phyloP scores from a whole-genome alignment of 2,888 invertebrate genomes.

The Drosophila recens region DNA sequence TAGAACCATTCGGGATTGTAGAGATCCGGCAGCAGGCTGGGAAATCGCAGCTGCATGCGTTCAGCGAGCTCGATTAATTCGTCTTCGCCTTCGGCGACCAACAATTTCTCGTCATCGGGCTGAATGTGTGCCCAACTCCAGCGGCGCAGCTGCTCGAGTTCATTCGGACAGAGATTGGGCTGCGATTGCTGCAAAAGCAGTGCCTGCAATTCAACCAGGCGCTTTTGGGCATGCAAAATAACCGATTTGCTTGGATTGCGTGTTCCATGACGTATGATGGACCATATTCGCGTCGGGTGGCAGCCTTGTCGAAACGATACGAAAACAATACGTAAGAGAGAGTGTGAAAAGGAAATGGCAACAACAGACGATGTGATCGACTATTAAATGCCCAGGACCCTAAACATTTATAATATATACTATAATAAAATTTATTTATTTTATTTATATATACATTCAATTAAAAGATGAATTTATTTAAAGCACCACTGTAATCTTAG shows the following conservation, averaged over 20 bases:
- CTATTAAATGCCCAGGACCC: neutral
- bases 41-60: slow-evolving; percentile 90
- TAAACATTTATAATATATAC: neutral
- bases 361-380: slow-evolving; percentile 2
- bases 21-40: slow-evolving; percentile 87
- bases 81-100: slow-evolving; percentile 91
- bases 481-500: too few species aligned
- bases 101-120: slow-evolving; percentile 87
- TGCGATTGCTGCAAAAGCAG: slow-evolving; percentile 84
- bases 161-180: slow-evolving; percentile 86
- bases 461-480: too few species aligned
- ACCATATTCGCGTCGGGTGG: slow-evolving; percentile 89
- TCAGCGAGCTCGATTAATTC: slow-evolving; percentile 91
- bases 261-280: slow-evolving; percentile 92
- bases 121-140: slow-evolving; percentile 87
- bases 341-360: slow-evolving; percentile 3
- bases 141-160: slow-evolving; percentile 85
- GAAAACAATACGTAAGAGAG: slow-evolving; percentile 12
- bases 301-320: slow-evolving; percentile 87
- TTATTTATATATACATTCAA: too few species aligned
- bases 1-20: slow-evolving; percentile 86
- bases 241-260: slow-evolving; percentile 89
- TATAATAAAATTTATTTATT: too few species aligned
- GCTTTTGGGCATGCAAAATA: slow-evolving; percentile 86
- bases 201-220: slow-evolving; percentile 85